A percentile compares a stretch with the other conserved stretches of the same genome.
phyloP scores from a whole-genome alignment of 2,797 vertebrate species.

The Serranus cabrilla region DNA sequence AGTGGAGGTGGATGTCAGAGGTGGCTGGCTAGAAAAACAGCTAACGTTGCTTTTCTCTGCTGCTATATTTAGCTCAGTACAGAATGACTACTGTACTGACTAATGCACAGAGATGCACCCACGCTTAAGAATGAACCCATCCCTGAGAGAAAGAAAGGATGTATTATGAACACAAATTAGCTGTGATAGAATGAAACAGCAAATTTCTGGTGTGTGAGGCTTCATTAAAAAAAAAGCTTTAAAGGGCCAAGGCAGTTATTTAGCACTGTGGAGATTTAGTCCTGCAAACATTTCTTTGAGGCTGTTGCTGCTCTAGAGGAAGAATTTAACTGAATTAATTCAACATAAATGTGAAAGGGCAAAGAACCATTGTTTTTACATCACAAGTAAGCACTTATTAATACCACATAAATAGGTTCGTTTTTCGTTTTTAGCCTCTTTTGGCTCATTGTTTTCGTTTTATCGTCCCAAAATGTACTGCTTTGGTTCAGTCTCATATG shows the following conservation, averaged over 20 bases:
- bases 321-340: neutral
- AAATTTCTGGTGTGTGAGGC: slow-evolving; percentile 15
- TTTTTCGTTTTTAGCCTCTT: too few relatives aligned
- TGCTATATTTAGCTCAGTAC: slow-evolving; percentile 60
- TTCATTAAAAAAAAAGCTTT: neutral
- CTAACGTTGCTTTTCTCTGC: slow-evolving; percentile 46
- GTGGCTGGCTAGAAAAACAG: slow-evolving; percentile 50
- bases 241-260: neutral
- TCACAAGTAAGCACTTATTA: neutral
- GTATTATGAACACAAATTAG: slow-evolving; percentile 27
- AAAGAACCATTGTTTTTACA: neutral
- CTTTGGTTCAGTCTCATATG: too few relatives aligned
- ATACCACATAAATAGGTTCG: neutral
- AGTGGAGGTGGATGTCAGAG: slow-evolving; percentile 45
- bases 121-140: slow-evolving; percentile 49
- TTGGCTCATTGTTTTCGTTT: too few relatives aligned
- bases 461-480: too few relatives aligned
- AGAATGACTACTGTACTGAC: slow-evolving; percentile 53
- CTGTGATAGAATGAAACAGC: slow-evolving; percentile 10
- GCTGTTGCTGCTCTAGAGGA: neutral
- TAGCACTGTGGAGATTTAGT: neutral
- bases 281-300: neutral
- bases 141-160: slow-evolving; percentile 4
- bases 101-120: slow-evolving; percentile 46
- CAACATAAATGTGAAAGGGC: neutral